These are phyloP conservation scores for Stictocephala bisonia DNA, from an alignment of 2,888 invertebrate species.

Conservation along the genomic window DNA sequence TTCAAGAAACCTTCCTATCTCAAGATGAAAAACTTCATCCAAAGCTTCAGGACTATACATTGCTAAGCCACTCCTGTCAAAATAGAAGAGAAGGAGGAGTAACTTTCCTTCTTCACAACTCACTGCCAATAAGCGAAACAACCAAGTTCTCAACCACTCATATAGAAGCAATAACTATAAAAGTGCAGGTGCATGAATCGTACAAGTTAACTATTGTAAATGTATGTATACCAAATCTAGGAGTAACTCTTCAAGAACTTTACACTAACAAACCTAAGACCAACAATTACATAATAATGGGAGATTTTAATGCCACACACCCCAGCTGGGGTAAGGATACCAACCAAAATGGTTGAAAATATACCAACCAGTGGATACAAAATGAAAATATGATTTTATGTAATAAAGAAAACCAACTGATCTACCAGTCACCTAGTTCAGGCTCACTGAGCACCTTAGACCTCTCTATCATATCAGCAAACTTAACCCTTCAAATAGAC, in stretches of 20 bases:
- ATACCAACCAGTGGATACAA: conserved; percentile 22
- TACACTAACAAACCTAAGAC: background rate
- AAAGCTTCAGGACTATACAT: conserved; percentile 7
- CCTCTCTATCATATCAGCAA: background rate
- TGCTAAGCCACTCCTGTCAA: conserved; percentile 7
- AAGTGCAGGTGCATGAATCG: background rate
- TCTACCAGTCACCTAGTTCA: conserved; percentile 27
- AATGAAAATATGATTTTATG: conserved; percentile 32
- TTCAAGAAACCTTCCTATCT: background rate
- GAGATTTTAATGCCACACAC: conserved; percentile 18
- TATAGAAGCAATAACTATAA: background rate
- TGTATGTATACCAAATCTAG: background rate
- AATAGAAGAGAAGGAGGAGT: conserved; percentile 21
- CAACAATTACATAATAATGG: background rate
- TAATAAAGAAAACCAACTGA: background rate
- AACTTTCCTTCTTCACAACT: conserved; percentile 4
- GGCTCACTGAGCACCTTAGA: conserved; percentile 23
- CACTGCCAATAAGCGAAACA: background rate
- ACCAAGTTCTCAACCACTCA: background rate
- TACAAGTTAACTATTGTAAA: background rate
- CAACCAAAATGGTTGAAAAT: conserved; percentile 15
- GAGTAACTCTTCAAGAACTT: conserved; percentile 22
- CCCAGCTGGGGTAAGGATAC: background rate
- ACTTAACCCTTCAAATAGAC: background rate
- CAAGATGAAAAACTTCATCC: conserved; percentile 28